Evolutionary conservation across 2,797 vertebrate genomes (phyloP).

Genomic region (Eulemur rubriventer): DNA sequence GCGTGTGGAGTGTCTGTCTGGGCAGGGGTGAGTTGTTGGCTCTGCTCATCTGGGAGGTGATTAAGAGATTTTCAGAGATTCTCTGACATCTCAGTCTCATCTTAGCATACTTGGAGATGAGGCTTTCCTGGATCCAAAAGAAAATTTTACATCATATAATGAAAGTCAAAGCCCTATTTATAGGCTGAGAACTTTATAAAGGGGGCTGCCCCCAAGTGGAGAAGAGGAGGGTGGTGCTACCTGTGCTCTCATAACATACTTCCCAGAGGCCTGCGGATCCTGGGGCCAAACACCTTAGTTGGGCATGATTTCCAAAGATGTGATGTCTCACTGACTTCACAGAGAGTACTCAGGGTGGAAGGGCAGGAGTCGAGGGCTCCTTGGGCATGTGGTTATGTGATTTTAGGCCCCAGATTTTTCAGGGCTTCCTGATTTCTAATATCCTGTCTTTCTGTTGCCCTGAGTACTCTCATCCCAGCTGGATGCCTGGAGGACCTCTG

Average conservation of each 20-base stretch:
- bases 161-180: neutral
- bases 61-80: neutral
- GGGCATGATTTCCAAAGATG: neutral
- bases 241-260: neutral
- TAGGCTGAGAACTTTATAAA: neutral
- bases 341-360: neutral
- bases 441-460: neutral
- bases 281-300: neutral
- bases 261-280: neutral
- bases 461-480: neutral
- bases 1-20: neutral
- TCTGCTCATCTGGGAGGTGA: neutral
- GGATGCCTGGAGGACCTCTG: neutral
- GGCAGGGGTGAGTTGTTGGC: neutral
- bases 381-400: neutral
- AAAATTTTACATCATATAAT: neutral
- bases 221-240: neutral
- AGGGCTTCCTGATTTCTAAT: neutral
- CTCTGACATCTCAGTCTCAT: neutral
- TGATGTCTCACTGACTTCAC: neutral
- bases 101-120: neutral
- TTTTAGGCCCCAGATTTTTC: neutral
- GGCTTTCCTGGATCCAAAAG: neutral
- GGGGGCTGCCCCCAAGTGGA: neutral
- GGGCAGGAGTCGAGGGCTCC: neutral